Conservation (phyloP, 2,888 invertebrate genomes). For the Nineta flava region DNA sequence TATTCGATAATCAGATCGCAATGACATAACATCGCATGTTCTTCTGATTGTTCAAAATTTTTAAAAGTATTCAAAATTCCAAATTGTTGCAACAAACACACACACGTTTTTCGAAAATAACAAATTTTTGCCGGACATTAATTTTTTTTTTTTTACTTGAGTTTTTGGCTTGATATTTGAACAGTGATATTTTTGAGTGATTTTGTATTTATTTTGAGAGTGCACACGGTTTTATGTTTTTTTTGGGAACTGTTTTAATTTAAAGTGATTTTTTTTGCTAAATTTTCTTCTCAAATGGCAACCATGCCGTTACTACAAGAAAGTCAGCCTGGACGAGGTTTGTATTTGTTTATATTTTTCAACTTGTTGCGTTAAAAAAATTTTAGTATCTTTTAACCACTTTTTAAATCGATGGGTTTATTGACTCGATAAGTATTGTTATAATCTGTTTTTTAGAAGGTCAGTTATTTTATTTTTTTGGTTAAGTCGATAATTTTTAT, state of each 20-base stretch:
- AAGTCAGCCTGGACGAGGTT: conserved; percentile 26
- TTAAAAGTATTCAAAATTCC: neutral
- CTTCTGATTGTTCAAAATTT: neutral
- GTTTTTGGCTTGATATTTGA: conserved; percentile 8
- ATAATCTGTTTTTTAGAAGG: too few species aligned
- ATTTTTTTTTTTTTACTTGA: conserved; percentile 11
- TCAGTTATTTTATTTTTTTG: too few species aligned
- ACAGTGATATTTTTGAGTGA: conserved; percentile 8
- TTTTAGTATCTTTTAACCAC: neutral
- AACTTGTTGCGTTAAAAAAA: neutral
- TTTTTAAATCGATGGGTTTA: too few species aligned
- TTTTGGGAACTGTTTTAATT: neutral
- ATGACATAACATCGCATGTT: too few species aligned
- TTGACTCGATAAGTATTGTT: too few species aligned
- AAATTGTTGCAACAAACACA: neutral
- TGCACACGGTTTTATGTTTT: conserved; percentile 3
- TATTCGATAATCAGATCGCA: neutral
- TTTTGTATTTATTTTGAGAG: conserved; percentile 10
- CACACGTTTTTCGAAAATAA: neutral
- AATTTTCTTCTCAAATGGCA: neutral
- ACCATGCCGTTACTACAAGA: conserved; percentile 27
- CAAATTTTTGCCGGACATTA: conserved; percentile 12
- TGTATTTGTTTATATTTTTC: conserved; percentile 9
- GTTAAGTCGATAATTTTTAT: too few species aligned
- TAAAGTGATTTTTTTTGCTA: conserved; percentile 1